These are phyloP conservation scores for Strix aluco DNA, from an alignment of 2,113 vertebrate species.

Conservation along the genomic window DNA sequence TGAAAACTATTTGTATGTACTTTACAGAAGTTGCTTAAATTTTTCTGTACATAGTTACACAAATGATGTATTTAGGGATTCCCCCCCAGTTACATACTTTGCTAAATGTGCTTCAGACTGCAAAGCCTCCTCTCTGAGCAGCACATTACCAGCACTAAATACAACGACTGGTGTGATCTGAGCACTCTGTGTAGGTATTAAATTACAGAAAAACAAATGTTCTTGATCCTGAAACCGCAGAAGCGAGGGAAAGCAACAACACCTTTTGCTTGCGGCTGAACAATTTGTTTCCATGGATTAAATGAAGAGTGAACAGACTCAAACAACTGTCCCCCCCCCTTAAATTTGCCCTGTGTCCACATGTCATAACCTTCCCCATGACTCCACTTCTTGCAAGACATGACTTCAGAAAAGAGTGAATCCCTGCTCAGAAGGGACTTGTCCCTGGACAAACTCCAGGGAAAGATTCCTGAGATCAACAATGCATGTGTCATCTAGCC, in stretches of 20 bases:
- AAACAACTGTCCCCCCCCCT: not conserved
- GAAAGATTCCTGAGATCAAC: not conserved
- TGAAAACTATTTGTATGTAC: constrained; percentile 4
- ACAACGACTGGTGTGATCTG: rapidly evolving
- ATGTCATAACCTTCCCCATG: not conserved
- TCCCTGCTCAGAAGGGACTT: not conserved
- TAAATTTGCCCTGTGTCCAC: not conserved
- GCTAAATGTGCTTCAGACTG: not conserved
- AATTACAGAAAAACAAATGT: not conserved
- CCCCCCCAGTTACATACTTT: not conserved
- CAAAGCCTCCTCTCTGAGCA: not conserved
- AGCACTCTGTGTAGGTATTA: not conserved
- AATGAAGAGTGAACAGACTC: not conserved
- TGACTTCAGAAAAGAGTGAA: not conserved
- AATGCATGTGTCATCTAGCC: rapidly evolving
- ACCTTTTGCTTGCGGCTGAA: not conserved
- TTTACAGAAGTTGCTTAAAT: not conserved
- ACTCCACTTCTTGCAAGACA: not conserved
- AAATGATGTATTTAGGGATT: not conserved
- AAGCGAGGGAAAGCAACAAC: not conserved
- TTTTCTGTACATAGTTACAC: not conserved
- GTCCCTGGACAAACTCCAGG: not conserved
- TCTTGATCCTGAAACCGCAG: not conserved
- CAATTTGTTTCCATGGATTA: not conserved
- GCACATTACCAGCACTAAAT: not conserved